phyloP scores from a whole-genome alignment of 2,888 invertebrate species.

The Parascotia fuliginaria region DNA sequence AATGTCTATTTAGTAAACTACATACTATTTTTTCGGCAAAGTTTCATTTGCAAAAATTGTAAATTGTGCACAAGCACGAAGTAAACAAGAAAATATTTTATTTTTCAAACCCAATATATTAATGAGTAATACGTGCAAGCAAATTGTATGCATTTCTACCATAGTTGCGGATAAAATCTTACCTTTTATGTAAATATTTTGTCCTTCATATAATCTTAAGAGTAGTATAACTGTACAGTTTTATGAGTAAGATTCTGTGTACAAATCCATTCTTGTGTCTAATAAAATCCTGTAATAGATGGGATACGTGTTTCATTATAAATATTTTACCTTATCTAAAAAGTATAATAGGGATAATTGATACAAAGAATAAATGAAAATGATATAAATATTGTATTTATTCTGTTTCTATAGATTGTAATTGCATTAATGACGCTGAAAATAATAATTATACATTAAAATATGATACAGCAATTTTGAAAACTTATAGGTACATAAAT shows the following conservation, averaged over 20 bases:
- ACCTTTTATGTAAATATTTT: conserved; percentile 34
- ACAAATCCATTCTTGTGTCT: conserved; percentile 45
- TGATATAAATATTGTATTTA: conserved; percentile 77
- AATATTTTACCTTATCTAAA: background rate
- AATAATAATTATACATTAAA: conserved; percentile 54
- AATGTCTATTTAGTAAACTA: no score
- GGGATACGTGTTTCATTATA: conserved; percentile 32
- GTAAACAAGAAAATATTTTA: no score
- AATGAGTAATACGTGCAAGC: background rate
- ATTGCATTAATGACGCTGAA: conserved; percentile 70
- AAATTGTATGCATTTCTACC: background rate
- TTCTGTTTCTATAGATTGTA: conserved; percentile 73
- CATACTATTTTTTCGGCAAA: no score
- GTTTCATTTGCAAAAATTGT: no score
- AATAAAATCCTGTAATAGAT: conserved; percentile 42
- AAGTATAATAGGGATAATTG: conserved; percentile 3
- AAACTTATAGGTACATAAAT: conserved; percentile 53
- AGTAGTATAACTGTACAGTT: conserved; percentile 42
- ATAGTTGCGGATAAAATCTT: conserved; percentile 21
- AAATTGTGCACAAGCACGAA: no score
- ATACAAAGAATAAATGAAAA: conserved; percentile 46
- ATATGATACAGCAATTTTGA: conserved; percentile 64
- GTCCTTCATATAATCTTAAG: conserved; percentile 35
- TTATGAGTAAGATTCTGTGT: conserved; percentile 41
- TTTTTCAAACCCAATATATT: background rate